phyloP scores from a whole-genome alignment of 2,888 invertebrate genomes.

The Diachrysia chrysitis region DNA sequence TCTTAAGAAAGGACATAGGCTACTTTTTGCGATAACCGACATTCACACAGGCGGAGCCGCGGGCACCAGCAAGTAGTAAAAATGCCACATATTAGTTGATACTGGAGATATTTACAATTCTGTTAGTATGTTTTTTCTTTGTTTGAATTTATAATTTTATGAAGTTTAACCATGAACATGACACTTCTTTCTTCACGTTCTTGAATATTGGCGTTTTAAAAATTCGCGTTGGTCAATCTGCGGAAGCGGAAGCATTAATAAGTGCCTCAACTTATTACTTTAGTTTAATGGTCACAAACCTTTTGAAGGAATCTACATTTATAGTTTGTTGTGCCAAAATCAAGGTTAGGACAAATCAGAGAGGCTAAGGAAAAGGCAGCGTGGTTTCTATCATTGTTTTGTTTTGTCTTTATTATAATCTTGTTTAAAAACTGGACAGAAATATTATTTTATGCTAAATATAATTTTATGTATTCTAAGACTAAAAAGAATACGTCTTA shows the following conservation, averaged over 20 bases:
- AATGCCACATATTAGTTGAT: neutral
- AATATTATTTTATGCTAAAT: too few relatives aligned
- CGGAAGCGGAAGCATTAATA: slow-evolving; percentile 58
- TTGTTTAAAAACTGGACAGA: too few relatives aligned
- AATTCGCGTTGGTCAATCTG: neutral
- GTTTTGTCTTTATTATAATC: too few relatives aligned
- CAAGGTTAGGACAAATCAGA: neutral
- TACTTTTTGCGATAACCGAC: too few relatives aligned
- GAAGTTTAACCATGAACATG: neutral
- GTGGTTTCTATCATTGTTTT: too few relatives aligned
- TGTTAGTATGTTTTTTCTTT: neutral
- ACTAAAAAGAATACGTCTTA: too few relatives aligned
- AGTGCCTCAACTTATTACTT: slow-evolving; percentile 19
- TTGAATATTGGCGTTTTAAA: neutral
- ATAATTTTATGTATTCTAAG: too few relatives aligned
- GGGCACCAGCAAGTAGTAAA: neutral
- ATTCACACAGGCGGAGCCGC: too few relatives aligned
- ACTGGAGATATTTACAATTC: neutral
- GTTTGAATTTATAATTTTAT: slow-evolving; percentile 4
- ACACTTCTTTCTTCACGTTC: neutral
- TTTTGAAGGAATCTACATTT: slow-evolving; percentile 13
- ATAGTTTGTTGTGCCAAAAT: neutral
- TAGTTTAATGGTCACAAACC: slow-evolving; percentile 26
- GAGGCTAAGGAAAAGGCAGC: neutral
- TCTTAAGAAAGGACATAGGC: too few relatives aligned